A percentile compares a stretch with the other conserved stretches of the same genome.
phyloP scores from a whole-genome alignment of 1,140 invertebrate genomes.

The Formica selysi region DNA sequence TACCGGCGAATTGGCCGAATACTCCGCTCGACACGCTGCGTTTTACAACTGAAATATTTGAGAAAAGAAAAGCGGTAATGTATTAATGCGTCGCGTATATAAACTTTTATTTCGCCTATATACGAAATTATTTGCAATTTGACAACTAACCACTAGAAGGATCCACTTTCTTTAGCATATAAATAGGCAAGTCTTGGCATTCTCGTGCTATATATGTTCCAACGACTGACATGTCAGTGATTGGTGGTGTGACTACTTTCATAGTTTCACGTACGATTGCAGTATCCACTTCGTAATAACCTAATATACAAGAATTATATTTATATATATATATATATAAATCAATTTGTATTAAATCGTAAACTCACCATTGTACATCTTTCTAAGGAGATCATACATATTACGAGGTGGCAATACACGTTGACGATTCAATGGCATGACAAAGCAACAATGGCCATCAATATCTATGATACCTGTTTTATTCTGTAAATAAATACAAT shows the following conservation, averaged over 20 bases:
- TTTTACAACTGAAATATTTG: slow-evolving; percentile 89
- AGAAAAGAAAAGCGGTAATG: slow-evolving; percentile 10
- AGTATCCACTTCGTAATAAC: slow-evolving; percentile 94
- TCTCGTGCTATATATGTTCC: slow-evolving; percentile 91
- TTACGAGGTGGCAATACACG: slow-evolving; percentile 92
- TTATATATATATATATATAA: not conserved
- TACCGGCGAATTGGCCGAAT: slow-evolving; percentile 92
- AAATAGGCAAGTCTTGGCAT: slow-evolving; percentile 91
- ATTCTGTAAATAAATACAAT: slow-evolving; percentile 86
- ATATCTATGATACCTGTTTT: slow-evolving; percentile 95
- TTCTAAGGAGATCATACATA: slow-evolving; percentile 92
- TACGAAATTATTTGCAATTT: slow-evolving; percentile 24
- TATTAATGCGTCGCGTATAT: not conserved
- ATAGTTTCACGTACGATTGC: slow-evolving; percentile 92
- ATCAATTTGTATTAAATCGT: not conserved
- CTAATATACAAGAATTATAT: slow-evolving; percentile 80
- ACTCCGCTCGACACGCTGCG: slow-evolving; percentile 88
- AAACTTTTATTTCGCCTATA: not conserved
- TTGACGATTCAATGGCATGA: slow-evolving; percentile 94
- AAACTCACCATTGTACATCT: slow-evolving; percentile 90
- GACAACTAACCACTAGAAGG: slow-evolving; percentile 76
- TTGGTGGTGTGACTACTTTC: slow-evolving; percentile 91
- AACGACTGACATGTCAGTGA: slow-evolving; percentile 89
- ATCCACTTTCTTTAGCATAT: slow-evolving; percentile 89
- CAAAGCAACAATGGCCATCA: slow-evolving; percentile 92